Percentiles rank a stretch among this genome's conserved stretches.
These are phyloP conservation scores for Forpus xanthops DNA, from an alignment of 2,797 vertebrate genomes.

Conservation along the genomic window DNA sequence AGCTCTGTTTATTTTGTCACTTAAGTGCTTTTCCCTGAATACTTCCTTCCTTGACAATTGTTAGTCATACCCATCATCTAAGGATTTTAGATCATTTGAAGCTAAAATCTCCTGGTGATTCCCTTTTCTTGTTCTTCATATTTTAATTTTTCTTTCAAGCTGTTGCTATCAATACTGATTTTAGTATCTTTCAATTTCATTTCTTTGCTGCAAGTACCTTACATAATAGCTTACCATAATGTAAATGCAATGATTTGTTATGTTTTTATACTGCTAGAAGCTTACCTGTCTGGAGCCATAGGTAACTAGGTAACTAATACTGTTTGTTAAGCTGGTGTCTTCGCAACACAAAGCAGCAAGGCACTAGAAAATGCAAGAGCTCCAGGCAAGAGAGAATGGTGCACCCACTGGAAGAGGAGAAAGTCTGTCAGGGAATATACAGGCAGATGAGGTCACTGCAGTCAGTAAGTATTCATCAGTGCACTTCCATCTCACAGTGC, in stretches of 20 bases:
- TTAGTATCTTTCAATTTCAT: not conserved
- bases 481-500: not conserved
- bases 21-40: not conserved
- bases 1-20: not conserved
- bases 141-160: not conserved
- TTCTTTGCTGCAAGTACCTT: not conserved
- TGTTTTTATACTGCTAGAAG: not conserved
- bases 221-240: not conserved
- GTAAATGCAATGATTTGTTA: not conserved
- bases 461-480: not conserved
- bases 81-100: not conserved
- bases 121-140: not conserved
- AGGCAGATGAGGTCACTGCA: not conserved
- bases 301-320: not conserved
- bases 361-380: not conserved
- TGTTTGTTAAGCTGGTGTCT: not conserved
- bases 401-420: not conserved
- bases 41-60: not conserved
- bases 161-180: not conserved
- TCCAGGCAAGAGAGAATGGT: not conserved
- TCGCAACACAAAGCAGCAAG: not conserved
- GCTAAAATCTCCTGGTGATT: not conserved
- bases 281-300: not conserved
- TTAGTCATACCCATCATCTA: not conserved
- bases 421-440: not conserved